Evolutionary conservation across 2,113 vertebrate genomes (phyloP), one percentile per base, ranked within the genome.

Genomic region (Hystrix cristata): DNA sequence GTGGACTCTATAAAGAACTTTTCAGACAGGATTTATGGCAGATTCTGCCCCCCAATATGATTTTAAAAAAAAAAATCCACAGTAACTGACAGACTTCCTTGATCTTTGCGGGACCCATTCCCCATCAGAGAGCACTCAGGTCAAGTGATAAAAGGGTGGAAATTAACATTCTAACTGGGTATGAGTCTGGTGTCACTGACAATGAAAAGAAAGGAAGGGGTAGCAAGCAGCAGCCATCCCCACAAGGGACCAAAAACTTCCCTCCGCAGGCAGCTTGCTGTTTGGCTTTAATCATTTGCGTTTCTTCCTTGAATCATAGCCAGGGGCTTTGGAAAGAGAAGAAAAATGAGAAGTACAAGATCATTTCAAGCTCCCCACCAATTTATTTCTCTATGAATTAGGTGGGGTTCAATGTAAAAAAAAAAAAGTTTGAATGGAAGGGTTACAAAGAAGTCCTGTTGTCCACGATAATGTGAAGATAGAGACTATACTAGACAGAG

Each of bases 1-100:
- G 98, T 98, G 97, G 98, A 98, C 98, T 98, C 98, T 90, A 98
- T 98, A 98, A 98, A 98, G 97, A 95, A 97, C 94, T 97, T 98
- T 98, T 97, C 97, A 86, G 91, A 94, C 74, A 96, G 79, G 82
- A 98, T 98, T 99, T 98, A 98, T 0, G 7, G 93, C 95, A 87
- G 88, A 81, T 82, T 98, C 74, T 97, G 38, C 95, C 94, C 74
- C 62, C 29, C 2, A 5, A 5, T 65, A 89, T 95, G 57, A 82
- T 82, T 88, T 93, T n/a, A n/a, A 97, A 97, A 69, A 95, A 96
- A 95, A 74, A 96, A 95, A 92, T 89, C 67, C 81, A 59, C 3
- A 21, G 82, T 97, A 90, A 34, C 80, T 89, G 96, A 92, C 57
- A 98, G 60, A 81, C 64, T 96, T 55, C 60, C 38, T 18, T 13